phyloP scores from a whole-genome alignment of 1,140 invertebrate genomes.

The Drosophila tropicalis region DNA sequence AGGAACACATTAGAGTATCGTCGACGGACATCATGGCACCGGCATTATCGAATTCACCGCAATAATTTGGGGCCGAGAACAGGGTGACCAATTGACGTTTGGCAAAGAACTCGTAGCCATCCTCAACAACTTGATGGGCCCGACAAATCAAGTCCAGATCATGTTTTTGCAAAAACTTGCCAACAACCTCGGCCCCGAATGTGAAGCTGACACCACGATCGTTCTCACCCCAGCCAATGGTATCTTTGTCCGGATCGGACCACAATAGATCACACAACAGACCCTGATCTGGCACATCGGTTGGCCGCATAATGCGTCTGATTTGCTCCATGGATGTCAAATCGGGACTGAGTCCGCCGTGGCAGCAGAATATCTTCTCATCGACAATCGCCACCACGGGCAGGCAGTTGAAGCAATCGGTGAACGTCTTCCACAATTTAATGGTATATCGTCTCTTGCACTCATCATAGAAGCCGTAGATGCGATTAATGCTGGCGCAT shows the following conservation, averaged over 20 bases:
- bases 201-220: conserved; percentile 98
- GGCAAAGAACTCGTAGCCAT: conserved; percentile 99
- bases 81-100: conserved; percentile 98
- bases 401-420: conserved; percentile 99
- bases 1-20: conserved; percentile 99
- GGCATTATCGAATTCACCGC: conserved; percentile 99
- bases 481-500: conserved; percentile 95
- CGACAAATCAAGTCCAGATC: conserved; percentile 97
- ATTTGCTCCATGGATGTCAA: conserved; percentile 96
- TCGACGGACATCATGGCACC: conserved; percentile 99
- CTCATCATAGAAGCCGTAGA: conserved; percentile 97
- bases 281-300: conserved; percentile 95
- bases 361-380: conserved; percentile 99
- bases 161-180: conserved; percentile 96
- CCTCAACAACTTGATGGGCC: conserved; percentile 98
- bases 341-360: conserved; percentile 95
- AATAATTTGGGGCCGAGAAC: conserved; percentile 99
- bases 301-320: conserved; percentile 94
- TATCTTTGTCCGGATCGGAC: conserved; percentile 98
- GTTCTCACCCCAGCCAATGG: conserved; percentile 95
- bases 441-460: conserved; percentile 98
- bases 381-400: conserved; percentile 98
- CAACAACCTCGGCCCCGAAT: conserved; percentile 96
- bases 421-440: conserved; percentile 99
- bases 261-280: conserved; percentile 97